A percentile compares a stretch with the other conserved stretches of the same genome.
phyloP scores from a whole-genome alignment of 2,797 vertebrate genomes.

The Poecilia gillii region DNA sequence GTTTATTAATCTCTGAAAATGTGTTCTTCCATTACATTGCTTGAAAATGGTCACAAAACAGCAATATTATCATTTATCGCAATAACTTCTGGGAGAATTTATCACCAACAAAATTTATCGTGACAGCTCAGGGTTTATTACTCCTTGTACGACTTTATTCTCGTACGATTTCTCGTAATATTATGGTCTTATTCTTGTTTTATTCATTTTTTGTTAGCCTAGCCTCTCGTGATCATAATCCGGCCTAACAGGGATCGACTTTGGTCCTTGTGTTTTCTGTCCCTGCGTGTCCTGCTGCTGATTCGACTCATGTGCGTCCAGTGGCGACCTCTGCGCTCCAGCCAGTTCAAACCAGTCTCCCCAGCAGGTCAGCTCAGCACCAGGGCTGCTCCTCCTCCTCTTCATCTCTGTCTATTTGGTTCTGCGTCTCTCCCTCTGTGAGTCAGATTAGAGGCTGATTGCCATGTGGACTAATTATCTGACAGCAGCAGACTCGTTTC shows the following conservation, averaged over 20 bases:
- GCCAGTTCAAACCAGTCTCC: conserved; percentile 42
- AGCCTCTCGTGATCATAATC: not conserved
- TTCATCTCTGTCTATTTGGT: conserved; percentile 19
- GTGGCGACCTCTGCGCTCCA: conserved; percentile 30
- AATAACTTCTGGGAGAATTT: too few relatives aligned
- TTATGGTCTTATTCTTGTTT: too few relatives aligned
- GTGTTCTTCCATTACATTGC: too few relatives aligned
- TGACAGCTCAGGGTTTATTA: too few relatives aligned
- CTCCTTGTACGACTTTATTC: too few relatives aligned
- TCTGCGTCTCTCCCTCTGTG: conserved; percentile 44
- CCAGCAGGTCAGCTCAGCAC: conserved; percentile 19
- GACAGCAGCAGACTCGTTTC: conserved; percentile 62
- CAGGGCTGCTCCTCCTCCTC: conserved; percentile 13
- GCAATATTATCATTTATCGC: too few relatives aligned
- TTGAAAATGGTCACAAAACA: too few relatives aligned
- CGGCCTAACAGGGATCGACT: not conserved
- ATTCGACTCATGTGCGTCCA: conserved; percentile 41
- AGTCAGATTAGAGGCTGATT: conserved; percentile 68
- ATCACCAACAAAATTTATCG: too few relatives aligned
- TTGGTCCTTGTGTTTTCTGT: not conserved
- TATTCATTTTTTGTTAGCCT: too few relatives aligned
- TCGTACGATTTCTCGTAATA: too few relatives aligned
- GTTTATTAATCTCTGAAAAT: too few relatives aligned
- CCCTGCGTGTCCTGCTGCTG: conserved; percentile 34
- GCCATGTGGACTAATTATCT: conserved; percentile 76